Evolutionary conservation across 1,140 invertebrate species (phyloP).

Genomic region (Globodera rostochiensis): DNA sequence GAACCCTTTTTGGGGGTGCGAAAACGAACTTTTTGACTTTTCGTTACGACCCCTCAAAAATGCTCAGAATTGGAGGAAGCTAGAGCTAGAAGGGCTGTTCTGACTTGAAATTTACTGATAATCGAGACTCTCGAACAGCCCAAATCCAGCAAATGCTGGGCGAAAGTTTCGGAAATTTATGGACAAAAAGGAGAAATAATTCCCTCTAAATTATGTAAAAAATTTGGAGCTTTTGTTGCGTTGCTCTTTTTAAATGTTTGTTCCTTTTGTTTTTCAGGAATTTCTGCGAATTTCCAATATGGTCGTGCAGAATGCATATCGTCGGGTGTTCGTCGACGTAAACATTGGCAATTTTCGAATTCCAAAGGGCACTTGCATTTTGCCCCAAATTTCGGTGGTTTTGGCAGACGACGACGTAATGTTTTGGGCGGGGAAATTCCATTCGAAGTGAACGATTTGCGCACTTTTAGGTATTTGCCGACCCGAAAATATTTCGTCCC

Average conservation of each 20-base stretch:
- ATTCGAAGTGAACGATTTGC: neutral
- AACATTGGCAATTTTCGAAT: slow-evolving; percentile 26
- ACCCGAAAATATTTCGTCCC: slow-evolving; percentile 37
- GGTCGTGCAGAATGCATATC: slow-evolving; percentile 32
- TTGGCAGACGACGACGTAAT: slow-evolving; percentile 65
- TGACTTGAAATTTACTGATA: neutral
- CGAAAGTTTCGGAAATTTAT: too few relatives aligned
- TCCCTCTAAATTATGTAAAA: too few relatives aligned
- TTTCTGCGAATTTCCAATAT: slow-evolving; percentile 30
- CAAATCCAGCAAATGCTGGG: too few relatives aligned
- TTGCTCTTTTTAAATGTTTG: too few relatives aligned
- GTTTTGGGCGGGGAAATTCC: neutral
- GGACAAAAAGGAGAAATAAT: too few relatives aligned
- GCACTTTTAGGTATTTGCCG: slow-evolving; percentile 27
- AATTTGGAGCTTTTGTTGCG: too few relatives aligned
- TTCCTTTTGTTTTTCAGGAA: slow-evolving; percentile 12
- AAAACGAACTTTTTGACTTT: too few relatives aligned
- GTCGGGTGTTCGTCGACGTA: slow-evolving; percentile 28
- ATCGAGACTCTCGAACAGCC: too few relatives aligned
- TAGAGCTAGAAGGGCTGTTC: too few relatives aligned
- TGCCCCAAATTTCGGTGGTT: slow-evolving; percentile 43
- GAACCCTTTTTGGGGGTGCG: neutral
- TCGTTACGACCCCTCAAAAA: too few relatives aligned
- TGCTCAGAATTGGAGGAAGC: too few relatives aligned
- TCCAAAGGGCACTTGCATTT: slow-evolving; percentile 35